Evolutionary conservation across 2,797 vertebrate genomes (phyloP), one percentile per base, ranked within the genome.

Genomic region (Malacoctenus gilli): DNA sequence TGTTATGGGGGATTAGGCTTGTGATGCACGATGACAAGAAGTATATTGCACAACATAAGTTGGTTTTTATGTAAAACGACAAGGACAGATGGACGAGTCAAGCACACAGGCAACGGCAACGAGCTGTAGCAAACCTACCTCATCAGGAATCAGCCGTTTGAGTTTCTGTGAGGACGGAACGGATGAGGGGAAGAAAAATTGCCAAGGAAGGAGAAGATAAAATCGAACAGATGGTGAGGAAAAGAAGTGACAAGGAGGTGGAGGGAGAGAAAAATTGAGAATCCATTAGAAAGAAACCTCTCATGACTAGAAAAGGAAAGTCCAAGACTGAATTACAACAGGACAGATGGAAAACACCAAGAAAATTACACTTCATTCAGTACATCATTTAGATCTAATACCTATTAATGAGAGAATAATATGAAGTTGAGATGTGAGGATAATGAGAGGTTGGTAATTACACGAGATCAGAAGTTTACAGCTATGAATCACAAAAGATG

Each of bases 121-220:
- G 65, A 43, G 34, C 25, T 9, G 4, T 38, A 44, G 66, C 18
- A 56, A 76, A 87, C 89, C 72, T 89, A 91, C 89, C 89, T 90
- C 89, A 4, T 91, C 89, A 16, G 89, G 89, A 79, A 91, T 61
- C 87, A 90, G 88, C 59, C 87, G 85, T 88, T 91, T 91, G 69
- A 91, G 83, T 58, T 58, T 91, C 89, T 91, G 80, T 38, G 55
- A 43, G 46, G 42, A 34, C 63, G 14, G 41, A 75, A 55, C 2
- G 19, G 32, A 60, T 56, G 44, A 53, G 52, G 49, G 23, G 18
- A 25, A 32, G 20, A 25, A 41, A n/a, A 54, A 59, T 37, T 18
- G 18, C 8, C 19, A 65, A 3, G 20, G 34, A 51, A 46, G 48
- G 47, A 59, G 55, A 22, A 40, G 50, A 7, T 59, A 37, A 51